phyloP scores from a whole-genome alignment of 2,797 vertebrate species.

The Megaceryle alcyon region DNA sequence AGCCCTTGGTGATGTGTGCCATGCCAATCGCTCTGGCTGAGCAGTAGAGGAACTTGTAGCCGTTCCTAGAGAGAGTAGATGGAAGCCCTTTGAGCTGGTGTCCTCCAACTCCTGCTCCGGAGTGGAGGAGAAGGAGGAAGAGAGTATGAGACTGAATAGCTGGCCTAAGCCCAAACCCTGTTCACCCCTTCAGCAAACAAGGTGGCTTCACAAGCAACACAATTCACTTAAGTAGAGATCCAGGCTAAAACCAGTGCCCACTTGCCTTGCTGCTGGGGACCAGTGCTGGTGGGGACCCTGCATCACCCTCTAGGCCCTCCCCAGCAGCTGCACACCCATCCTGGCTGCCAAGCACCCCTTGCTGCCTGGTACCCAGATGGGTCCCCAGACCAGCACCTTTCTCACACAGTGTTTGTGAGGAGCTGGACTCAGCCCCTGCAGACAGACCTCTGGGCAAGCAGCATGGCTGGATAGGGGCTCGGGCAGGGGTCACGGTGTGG shows the following conservation, averaged over 20 bases:
- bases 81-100: not conserved
- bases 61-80: slow-evolving; percentile 83
- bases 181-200: not conserved
- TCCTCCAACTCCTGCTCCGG: rapidly evolving
- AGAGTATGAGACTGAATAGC: not conserved
- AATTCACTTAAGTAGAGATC: not conserved
- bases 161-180: not conserved
- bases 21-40: slow-evolving; percentile 94
- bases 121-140: not conserved
- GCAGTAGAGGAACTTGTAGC: slow-evolving; percentile 97
- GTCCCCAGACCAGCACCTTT: not conserved
- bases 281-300: rapidly evolving
- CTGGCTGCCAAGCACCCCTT: not conserved
- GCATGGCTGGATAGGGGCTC: not conserved
- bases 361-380: not conserved
- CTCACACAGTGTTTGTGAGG: rapidly evolving
- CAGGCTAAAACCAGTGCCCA: rapidly evolving
- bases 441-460: not conserved
- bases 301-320: not conserved
- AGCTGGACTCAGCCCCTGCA: not conserved
- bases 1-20: slow-evolving; percentile 92
- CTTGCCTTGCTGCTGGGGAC: not conserved
- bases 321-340: not conserved
- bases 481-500: rapidly evolving
- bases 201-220: rapidly evolving